phyloP scores from a whole-genome alignment of 2,888 invertebrate species.

The Brachyopa scutellaris region DNA sequence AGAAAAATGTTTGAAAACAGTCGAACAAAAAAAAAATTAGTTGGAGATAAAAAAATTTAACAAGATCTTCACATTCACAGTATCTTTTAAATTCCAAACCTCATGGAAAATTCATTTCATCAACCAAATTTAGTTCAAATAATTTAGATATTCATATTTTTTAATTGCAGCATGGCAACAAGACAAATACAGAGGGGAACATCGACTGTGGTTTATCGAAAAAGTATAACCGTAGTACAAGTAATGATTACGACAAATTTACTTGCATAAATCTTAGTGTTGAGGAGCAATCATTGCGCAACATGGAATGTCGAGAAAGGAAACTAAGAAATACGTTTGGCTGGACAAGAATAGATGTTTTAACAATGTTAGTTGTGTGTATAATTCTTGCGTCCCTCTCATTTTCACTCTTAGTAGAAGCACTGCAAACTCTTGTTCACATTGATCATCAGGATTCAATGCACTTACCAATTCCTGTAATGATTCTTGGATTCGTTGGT shows the following conservation, averaged over 20 bases:
- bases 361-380: constrained; percentile 90
- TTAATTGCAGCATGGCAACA: constrained; percentile 43
- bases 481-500: constrained; percentile 88
- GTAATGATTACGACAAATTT: constrained; percentile 16
- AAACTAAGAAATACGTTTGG: constrained; percentile 93
- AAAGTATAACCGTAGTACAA: background rate
- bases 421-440: constrained; percentile 90
- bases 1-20: too few species aligned
- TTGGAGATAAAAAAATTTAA: too few species aligned
- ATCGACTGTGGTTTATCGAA: background rate
- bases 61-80: too few species aligned
- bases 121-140: background rate
- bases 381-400: constrained; percentile 92
- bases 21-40: too few species aligned
- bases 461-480: constrained; percentile 88
- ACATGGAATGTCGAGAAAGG: constrained; percentile 83
- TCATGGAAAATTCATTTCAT: too few species aligned
- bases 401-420: constrained; percentile 91
- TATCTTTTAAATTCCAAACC: too few species aligned
- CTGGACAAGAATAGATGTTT: constrained; percentile 95
- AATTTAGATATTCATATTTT: background rate
- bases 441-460: constrained; percentile 88
- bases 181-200: background rate
- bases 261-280: constrained; percentile 38
- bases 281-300: constrained; percentile 51